phyloP scores from a whole-genome alignment of 2,113 vertebrate species.

The Octodon degus region DNA sequence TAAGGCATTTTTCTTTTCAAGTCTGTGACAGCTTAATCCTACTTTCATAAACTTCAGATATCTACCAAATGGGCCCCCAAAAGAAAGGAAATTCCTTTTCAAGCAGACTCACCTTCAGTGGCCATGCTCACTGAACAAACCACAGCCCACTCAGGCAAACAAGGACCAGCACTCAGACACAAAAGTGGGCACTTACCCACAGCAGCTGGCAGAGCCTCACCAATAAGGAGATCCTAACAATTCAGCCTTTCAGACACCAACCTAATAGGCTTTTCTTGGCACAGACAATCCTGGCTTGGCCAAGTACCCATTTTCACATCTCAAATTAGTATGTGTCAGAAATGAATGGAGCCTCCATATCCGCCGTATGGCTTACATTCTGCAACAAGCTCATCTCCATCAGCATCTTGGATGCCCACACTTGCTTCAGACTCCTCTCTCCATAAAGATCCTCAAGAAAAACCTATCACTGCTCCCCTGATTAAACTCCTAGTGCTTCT shows the following conservation, averaged over 20 bases:
- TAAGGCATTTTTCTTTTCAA: slow-evolving; percentile 18
- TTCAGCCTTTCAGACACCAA: slow-evolving; percentile 74
- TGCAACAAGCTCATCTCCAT: background rate
- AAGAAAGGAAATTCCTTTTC: background rate
- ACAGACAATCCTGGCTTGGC: slow-evolving; percentile 44
- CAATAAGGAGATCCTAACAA: slow-evolving; percentile 69
- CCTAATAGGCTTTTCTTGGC: slow-evolving; percentile 78
- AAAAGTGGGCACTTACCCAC: slow-evolving; percentile 44
- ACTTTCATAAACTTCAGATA: background rate
- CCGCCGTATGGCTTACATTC: background rate
- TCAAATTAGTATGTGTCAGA: slow-evolving; percentile 61
- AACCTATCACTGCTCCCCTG: background rate
- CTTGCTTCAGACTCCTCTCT: background rate
- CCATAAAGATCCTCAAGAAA: slow-evolving; percentile 9
- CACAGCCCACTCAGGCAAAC: background rate
- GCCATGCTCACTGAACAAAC: background rate
- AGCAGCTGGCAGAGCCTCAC: slow-evolving; percentile 54
- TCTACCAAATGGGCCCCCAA: background rate
- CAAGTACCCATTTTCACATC: slow-evolving; percentile 69
- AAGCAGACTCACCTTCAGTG: background rate
- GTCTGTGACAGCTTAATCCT: background rate
- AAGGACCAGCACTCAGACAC: background rate
- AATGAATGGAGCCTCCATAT: slow-evolving; percentile 26
- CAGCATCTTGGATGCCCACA: background rate
- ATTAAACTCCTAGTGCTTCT: background rate